Base-by-base conservation (phyloP, 2,888 invertebrate genomes). In the Scelioninae gen. 2 region DNA sequence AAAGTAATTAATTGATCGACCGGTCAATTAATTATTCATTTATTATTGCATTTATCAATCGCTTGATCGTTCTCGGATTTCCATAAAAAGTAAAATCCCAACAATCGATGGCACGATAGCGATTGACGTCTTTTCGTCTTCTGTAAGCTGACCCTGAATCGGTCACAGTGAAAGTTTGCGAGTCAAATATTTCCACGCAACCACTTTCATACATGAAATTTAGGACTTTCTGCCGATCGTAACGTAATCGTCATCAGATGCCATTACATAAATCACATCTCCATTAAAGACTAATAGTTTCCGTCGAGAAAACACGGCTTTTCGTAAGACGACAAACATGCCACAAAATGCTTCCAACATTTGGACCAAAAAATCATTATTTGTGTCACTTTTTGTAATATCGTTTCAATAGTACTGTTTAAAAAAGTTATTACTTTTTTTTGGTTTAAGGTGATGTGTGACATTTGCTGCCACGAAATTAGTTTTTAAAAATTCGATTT, bases 101-200 rank as follows among this genome's bases (percentile, higher is more conserved):
- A 25, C 6, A 18, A 41, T 37, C 28, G 25, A 39, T 31, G 52
- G 45, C 28, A 31, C 10, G 52, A 16, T 48, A 48, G 52, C 28
- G 41, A 43, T 31, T 60, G 43, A 57, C 19, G 39, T 18, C 22
- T 52, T 50, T 63, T 52, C 25, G 50, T 43, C 11, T 15, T 16
- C 25, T 6, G 25, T 25, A 48, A 60, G 10, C 13, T 63, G 64
- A 53, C 64, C 64, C 52, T 53, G 64, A 50, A 57, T 55, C 15
- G 52, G 43, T 41, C 16, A 50, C 33, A 46, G 64, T 64, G 64
- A 64, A 81, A 81, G 81, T 81, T 78, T 52, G 65, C 55, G 52
- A 70, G 69, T 57, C 50, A 57, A 65, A 67, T 67, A 67, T 65
- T 74, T 74, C 65, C 69, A 64, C 60, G 68, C 37, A 13, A 28